Base-by-base conservation (phyloP, 2,113 vertebrate species). In the Mustela lutreola region DNA sequence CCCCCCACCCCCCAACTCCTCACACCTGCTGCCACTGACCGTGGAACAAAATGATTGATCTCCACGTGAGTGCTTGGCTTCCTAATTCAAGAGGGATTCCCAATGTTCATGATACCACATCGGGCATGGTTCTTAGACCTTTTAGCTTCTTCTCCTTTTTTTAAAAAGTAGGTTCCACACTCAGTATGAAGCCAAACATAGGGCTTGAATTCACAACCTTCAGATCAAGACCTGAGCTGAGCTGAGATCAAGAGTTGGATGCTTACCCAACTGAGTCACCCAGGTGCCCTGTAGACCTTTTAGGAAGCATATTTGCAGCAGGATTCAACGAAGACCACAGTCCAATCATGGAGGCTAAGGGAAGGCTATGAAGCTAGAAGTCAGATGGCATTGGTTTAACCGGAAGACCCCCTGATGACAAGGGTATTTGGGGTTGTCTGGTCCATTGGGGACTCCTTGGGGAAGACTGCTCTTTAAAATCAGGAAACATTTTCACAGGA, bases 401-500 rank as follows among this genome's bases (percentile, higher is more conserved):
- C 60, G 60, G 33, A 88, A 65, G 76, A n/a, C 22, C 15, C 19
- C 15, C 39, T 80, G 11, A 36, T 24, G 19, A 65, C 48, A 67
- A 75, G 73, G 62, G 21, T 76, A 33, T 81, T 90, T 83, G 56
- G 2, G 7, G 26, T 76, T 71, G 18, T 85, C 87, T 96, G 33
- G 56, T 83, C 48, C 89, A 42, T 7, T 53, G 42, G 28, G 33
- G 48, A 83, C 79, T 75, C 71, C 22, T 75, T 62, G 16, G 58
- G 21, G 53, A 95, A 96, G 50, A 8, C 58, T 85, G 60, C 12
- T 91, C 9, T 97, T 91, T 67, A 67, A 31, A 65, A 36, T 83
- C 58, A 95, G 58, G 24, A 76, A 96, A 92, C 84, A 97, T 87
- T 96, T 96, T 95, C 70, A 36, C 18, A 95, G 73, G 80, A 81